These are phyloP conservation scores for Beris morrisii DNA, from an alignment of 2,888 invertebrate species.

Conservation along the genomic window DNA sequence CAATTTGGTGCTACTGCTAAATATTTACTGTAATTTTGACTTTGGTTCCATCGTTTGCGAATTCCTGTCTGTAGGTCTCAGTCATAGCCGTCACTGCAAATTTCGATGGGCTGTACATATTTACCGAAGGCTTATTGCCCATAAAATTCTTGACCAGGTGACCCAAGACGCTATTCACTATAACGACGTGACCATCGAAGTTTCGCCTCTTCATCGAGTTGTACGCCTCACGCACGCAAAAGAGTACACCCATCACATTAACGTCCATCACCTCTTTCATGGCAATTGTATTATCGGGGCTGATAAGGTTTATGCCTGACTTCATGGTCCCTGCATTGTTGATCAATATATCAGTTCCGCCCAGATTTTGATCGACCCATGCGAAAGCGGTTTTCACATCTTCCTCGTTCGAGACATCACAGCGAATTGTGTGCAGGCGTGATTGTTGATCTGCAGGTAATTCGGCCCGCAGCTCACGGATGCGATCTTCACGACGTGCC, in stretches of 20 bases:
- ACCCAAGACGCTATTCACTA: slow-evolving; percentile 47
- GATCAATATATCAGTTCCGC: slow-evolving; percentile 7
- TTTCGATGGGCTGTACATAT: slow-evolving; percentile 47
- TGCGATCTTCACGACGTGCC: slow-evolving; percentile 58
- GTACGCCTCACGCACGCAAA: slow-evolving; percentile 56
- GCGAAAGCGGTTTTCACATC: slow-evolving; percentile 60
- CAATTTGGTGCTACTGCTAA: no score
- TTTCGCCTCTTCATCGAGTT: no score
- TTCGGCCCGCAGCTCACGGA: slow-evolving; percentile 42
- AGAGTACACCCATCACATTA: slow-evolving; percentile 55
- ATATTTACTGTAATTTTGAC: slow-evolving; percentile 13
- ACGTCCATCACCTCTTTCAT: slow-evolving; percentile 50
- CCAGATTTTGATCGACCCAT: slow-evolving; percentile 53
- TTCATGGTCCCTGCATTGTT: slow-evolving; percentile 42
- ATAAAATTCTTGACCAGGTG: slow-evolving; percentile 43
- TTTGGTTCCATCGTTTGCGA: background rate
- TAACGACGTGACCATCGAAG: no score
- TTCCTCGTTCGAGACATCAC: slow-evolving; percentile 60
- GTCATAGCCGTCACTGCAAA: slow-evolving; percentile 46
- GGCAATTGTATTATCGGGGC: slow-evolving; percentile 42
- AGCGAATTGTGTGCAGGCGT: slow-evolving; percentile 47
- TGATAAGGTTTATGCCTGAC: slow-evolving; percentile 14
- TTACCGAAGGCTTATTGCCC: slow-evolving; percentile 28
- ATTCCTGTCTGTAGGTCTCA: slow-evolving; percentile 23
- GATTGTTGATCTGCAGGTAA: slow-evolving; percentile 24